Conservation (phyloP, 2,113 vertebrate species). For the Progne subis region DNA sequence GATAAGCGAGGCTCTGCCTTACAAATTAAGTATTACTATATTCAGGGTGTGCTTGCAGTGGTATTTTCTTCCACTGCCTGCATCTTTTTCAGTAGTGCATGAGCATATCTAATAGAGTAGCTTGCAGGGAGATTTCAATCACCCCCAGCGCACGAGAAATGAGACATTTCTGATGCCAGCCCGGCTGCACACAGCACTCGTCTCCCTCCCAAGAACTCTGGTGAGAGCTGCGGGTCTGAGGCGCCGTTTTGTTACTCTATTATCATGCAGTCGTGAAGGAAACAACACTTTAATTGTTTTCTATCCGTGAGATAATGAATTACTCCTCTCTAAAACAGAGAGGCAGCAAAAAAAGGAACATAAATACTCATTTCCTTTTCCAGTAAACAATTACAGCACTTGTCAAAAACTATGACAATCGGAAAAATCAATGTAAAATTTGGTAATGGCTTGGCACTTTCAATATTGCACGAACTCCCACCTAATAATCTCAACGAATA, state of each 20-base stretch:
- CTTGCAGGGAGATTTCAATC: slow-evolving; percentile 15
- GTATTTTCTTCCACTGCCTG: background rate
- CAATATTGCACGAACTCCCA: background rate
- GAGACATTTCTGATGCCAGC: background rate
- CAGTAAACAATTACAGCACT: background rate
- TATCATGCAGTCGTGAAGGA: background rate
- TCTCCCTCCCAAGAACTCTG: background rate
- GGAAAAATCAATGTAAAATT: background rate
- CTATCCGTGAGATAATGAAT: background rate
- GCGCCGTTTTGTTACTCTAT: background rate
- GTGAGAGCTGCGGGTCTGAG: background rate
- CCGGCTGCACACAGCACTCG: background rate
- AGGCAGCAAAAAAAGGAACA: background rate
- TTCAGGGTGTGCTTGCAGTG: background rate
- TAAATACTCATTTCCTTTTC: slow-evolving; percentile 15
- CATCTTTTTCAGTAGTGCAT: background rate
- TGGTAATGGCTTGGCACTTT: background rate
- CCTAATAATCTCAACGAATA: background rate
- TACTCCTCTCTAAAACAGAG: background rate
- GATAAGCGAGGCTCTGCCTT: background rate
- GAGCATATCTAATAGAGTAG: slow-evolving; percentile 3
- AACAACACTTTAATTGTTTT: slow-evolving; percentile 30
- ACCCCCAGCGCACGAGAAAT: background rate
- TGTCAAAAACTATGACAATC: background rate
- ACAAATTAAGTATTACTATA: background rate